Base-by-base conservation (phyloP, 2,888 invertebrate genomes). In the Microctonus aethiopoides region DNA sequence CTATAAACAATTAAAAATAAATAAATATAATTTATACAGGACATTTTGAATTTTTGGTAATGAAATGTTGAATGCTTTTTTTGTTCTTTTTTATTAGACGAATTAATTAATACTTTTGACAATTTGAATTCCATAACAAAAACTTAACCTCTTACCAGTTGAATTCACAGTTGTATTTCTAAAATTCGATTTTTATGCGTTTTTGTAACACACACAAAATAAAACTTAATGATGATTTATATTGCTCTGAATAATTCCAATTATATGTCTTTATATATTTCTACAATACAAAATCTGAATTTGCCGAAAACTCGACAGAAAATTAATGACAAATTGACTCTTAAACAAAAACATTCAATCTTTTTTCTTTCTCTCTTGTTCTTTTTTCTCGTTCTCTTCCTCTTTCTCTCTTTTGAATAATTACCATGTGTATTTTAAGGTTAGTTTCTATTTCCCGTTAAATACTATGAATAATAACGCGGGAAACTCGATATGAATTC, bases 1-100 rank as follows among this genome's bases (percentile, higher is more conserved):
- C 74, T 77, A 78, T 79, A 62, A 46, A 67, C 9, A 16, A 16
- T 7, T 46, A 46, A 20, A 16, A 46, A 4, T 6, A 16, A 9
- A 10, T n/a, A n/a, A n/a, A n/a, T n/a, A n/a, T n/a, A n/a, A n/a
- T n/a, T n/a, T n/a, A 20, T 16, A 7, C 9, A 46, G 29, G 29
- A 29, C 16, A 7, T n/a, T n/a, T 20, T 46, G 16, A 16, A 46
- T 46, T n/a, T n/a, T n/a, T n/a, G n/a, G n/a, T n/a, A n/a, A n/a
- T n/a, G n/a, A n/a, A n/a, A n/a, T n/a, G n/a, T n/a, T n/a, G n/a
- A n/a, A n/a, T n/a, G n/a, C n/a, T n/a, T n/a, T n/a, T n/a, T n/a
- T n/a, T n/a, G n/a, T n/a, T n/a, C n/a, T n/a, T n/a, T n/a, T n/a
- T n/a, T n/a, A n/a, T n/a, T n/a, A 0, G 36, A 9, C 10, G 2